These are phyloP conservation scores for Callipepla californica DNA, from an alignment of 2,113 vertebrate species.

Conservation along the genomic window DNA sequence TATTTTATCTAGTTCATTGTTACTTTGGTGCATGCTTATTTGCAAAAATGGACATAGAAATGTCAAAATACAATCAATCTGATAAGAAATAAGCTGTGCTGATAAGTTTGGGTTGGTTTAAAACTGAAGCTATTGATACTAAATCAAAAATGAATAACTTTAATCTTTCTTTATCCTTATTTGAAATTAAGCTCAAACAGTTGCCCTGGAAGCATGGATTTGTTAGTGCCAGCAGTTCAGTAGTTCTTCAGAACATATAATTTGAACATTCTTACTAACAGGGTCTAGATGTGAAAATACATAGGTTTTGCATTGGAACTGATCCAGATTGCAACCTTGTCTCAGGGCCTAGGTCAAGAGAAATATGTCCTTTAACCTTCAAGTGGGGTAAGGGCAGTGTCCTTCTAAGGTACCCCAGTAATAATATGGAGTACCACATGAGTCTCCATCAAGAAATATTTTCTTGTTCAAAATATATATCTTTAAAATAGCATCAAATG, in stretches of 20 bases:
- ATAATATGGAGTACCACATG: background rate
- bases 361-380: background rate
- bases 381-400: accelerated
- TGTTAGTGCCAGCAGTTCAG: background rate
- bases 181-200: background rate
- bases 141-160: background rate
- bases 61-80: background rate
- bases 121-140: background rate
- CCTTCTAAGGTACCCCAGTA: background rate
- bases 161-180: background rate
- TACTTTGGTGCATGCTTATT: background rate
- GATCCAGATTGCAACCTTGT: background rate
- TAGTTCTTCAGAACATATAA: background rate
- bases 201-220: background rate
- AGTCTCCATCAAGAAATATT: background rate
- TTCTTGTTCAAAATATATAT: background rate
- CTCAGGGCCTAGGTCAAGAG: background rate
- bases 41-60: background rate
- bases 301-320: background rate
- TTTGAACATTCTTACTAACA: background rate
- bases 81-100: background rate
- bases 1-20: background rate
- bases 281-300: background rate
- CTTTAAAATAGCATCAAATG: background rate
- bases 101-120: background rate